Base-by-base conservation (phyloP, 2,888 invertebrate species). In the Rhorus exstirpatorius region DNA sequence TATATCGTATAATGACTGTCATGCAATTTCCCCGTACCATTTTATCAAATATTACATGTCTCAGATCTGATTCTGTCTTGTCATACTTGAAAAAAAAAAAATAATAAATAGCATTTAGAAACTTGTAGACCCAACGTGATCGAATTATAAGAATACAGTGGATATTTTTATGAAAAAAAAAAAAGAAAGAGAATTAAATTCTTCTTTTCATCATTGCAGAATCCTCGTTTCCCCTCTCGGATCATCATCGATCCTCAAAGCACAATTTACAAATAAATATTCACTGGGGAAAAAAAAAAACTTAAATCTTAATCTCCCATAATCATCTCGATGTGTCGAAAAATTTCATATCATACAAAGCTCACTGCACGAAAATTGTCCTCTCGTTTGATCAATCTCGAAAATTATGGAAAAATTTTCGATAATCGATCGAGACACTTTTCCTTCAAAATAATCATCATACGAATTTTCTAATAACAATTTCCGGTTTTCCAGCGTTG, bases 81-180 rank as follows among this genome's bases (percentile, higher is more conserved):
- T 41, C 14, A 61, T 68, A 72, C 19, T 55, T 21, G 53, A 41
- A 19, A 17, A 0, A 26, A 63, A 46, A 41, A 24, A 46, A n/a
- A n/a, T n/a, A n/a, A n/a, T n/a, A 63, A 46, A 44, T n/a, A 58
- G 3, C 17, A 26, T 68, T 58, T 76, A 70, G 75, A 49, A 71
- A 63, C 38, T 55, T 80, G 80, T 80, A 76, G 63, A 76, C 49
- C 38, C 75, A n/a, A 60, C 35, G 58, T 67, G 71, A 35, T 51
- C 55, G 24, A 74, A 74, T 12, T 53, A 49, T 46, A 51, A 53
- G 49, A 81, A 81, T 67, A 81, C 44, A 81, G 51, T 71, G 58
- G 51, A 81, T 81, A 81, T 81, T 81, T 81, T 81, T 81, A 71
- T 81, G 81, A 81, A 81, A 74, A 55, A 49, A 24, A 31, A 49